A percentile compares a stretch with the other conserved stretches of the same genome.
Conservation (phyloP, 2,113 vertebrate species). For the Actenoides hombroni region DNA sequence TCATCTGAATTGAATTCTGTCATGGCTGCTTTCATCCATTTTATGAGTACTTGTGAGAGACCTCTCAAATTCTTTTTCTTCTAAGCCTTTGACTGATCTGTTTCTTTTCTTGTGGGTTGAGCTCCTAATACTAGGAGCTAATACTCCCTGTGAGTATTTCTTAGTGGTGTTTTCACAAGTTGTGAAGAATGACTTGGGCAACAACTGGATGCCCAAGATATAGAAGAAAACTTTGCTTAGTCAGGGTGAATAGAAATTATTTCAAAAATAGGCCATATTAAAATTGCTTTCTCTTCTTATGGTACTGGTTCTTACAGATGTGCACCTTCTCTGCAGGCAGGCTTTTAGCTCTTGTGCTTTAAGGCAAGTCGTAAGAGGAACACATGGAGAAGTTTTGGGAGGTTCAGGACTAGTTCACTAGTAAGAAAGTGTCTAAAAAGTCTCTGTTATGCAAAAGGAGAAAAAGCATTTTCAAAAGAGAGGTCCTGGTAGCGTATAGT, state of each 20-base stretch:
- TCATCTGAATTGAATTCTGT: background rate
- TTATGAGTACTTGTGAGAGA: background rate
- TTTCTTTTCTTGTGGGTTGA: background rate
- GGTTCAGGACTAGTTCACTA: background rate
- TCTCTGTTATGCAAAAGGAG: background rate
- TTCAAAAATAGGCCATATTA: background rate
- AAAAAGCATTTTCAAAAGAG: background rate
- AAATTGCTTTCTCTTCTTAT: background rate
- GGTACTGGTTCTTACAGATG: background rate
- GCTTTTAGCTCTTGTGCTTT: background rate
- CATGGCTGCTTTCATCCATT: background rate
- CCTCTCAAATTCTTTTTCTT: background rate
- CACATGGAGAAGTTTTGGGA: background rate
- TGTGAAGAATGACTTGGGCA: background rate
- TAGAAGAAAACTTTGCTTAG: background rate
- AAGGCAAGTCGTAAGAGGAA: background rate
- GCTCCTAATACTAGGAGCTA: background rate
- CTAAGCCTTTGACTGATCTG: background rate
- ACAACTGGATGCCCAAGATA: background rate
- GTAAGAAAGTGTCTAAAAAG: background rate
- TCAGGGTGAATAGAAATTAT: background rate
- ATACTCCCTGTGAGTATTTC: background rate
- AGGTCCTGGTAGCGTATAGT: background rate
- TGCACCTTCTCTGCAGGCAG: background rate
- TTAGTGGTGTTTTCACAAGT: background rate